Evolutionary conservation across 2,888 invertebrate species (phyloP), one percentile per base, ranked within the genome.

Genomic region (Eulithis testata): DNA sequence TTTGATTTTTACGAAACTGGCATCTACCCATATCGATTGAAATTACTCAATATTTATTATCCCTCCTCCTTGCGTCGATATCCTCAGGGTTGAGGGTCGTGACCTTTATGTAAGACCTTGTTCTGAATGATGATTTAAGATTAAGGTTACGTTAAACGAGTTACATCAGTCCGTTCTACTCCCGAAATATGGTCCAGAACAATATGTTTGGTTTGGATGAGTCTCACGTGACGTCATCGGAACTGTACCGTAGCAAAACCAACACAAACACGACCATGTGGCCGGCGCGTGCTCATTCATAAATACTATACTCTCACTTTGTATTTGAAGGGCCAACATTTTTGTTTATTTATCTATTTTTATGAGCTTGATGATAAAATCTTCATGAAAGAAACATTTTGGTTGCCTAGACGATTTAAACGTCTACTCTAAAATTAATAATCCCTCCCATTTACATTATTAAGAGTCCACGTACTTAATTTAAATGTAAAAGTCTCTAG

Each of bases 131-230:
- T 21, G 21, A 21, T 21, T 21, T 21, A 21, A 21, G 21, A 21
- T 21, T 21, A 21, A 12, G 45, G 21, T 27, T 11, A 11, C 50
- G 11, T 27, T n/a, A 36, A 62, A 56, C 4, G 1, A 40, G n/a
- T 50, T 12, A 36, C 31, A 57, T 8, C 45, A 36, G 40, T 27
- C 47, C 47, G 62, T 52, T 64, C 14, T 53, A 37, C 40, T 66
- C 60, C 63, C 49, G 53, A 67, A 70, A 70, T 71, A 64, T 61
- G 68, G 59, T 70, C 67, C 68, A 27, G 65, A 74, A 64, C 65
- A 60, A 66, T 70, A 67, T 86, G 84, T 88, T 88, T 88, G 73
- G 79, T 73, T 87, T 89, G 86, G 87, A 86, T 76, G 76, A 77
- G 75, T 69, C 66, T 74, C 69, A 74, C 74, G 74, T 67, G 82